Conservation (phyloP, 2,113 vertebrate species). For the Miniopterus natalensis region DNA sequence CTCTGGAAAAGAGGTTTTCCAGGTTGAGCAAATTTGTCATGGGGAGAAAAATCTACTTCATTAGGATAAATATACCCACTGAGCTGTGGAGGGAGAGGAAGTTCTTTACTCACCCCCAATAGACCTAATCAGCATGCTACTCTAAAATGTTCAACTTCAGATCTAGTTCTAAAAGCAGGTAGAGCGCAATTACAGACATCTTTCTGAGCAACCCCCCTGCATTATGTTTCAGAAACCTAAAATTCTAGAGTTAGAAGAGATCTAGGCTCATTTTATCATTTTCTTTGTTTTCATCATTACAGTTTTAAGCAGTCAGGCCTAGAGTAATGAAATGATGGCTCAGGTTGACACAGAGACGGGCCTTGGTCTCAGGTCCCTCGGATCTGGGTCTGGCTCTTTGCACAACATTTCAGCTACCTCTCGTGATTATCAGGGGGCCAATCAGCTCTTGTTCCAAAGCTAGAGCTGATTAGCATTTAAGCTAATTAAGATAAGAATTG, state of each 20-base stretch:
- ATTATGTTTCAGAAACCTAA: constrained; percentile 23
- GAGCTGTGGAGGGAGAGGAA: neutral
- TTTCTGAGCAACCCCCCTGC: neutral
- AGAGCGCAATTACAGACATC: neutral
- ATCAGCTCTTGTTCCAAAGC: neutral
- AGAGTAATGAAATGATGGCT: neutral
- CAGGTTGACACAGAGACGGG: neutral
- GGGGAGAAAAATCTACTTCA: neutral
- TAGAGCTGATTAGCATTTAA: neutral
- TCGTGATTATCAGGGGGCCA: neutral
- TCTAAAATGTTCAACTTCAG: neutral
- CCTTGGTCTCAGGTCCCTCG: neutral
- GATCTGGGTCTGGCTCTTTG: neutral
- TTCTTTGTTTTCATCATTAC: neutral
- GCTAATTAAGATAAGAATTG: neutral
- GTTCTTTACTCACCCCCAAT: neutral
- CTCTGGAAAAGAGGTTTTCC: neutral
- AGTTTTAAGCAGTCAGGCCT: neutral
- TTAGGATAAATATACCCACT: neutral
- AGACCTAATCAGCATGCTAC: neutral
- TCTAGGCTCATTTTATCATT: neutral
- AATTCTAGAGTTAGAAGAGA: neutral
- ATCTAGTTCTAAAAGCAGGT: neutral
- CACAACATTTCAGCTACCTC: neutral
- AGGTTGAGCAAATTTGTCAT: neutral